Percentiles rank a stretch among this genome's conserved stretches.
Evolutionary conservation across 2,113 vertebrate species (phyloP).

Genomic region (Fukomys damarensis): DNA sequence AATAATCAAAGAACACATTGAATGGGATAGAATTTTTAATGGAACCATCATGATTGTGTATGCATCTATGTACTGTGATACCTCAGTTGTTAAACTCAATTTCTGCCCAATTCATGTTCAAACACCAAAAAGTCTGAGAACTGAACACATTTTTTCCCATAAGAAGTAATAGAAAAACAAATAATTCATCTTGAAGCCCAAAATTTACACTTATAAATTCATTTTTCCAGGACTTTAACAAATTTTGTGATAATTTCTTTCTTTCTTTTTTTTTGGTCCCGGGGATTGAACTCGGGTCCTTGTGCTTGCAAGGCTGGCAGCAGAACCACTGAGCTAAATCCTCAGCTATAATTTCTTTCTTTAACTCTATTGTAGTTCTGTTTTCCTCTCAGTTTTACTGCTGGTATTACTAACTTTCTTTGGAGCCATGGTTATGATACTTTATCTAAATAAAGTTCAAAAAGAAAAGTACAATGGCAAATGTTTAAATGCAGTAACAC

Average conservation of each 20-base stretch:
- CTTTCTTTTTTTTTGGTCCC: too few relatives aligned
- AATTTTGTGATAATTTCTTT: neutral
- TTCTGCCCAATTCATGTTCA: neutral
- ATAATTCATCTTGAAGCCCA: neutral
- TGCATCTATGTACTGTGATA: neutral
- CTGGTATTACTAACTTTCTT: neutral
- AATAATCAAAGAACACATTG: neutral
- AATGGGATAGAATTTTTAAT: neutral
- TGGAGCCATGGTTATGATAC: neutral
- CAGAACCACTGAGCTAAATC: too few relatives aligned
- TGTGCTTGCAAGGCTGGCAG: too few relatives aligned
- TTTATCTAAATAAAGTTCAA: neutral
- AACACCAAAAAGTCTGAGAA: neutral
- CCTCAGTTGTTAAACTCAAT: neutral
- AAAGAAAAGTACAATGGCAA: neutral
- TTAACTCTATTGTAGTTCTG: neutral
- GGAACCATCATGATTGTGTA: neutral
- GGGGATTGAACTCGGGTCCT: too few relatives aligned
- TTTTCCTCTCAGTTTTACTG: neutral
- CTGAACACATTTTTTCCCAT: neutral
- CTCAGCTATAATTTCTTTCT: neutral
- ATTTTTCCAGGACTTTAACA: neutral
- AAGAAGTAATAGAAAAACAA: neutral
- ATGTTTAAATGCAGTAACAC: neutral
- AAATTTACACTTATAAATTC: neutral